A percentile compares a stretch with the other conserved stretches of the same genome.
Evolutionary conservation across 2,797 vertebrate species (phyloP).

Genomic region (Podarcis siculus): DNA sequence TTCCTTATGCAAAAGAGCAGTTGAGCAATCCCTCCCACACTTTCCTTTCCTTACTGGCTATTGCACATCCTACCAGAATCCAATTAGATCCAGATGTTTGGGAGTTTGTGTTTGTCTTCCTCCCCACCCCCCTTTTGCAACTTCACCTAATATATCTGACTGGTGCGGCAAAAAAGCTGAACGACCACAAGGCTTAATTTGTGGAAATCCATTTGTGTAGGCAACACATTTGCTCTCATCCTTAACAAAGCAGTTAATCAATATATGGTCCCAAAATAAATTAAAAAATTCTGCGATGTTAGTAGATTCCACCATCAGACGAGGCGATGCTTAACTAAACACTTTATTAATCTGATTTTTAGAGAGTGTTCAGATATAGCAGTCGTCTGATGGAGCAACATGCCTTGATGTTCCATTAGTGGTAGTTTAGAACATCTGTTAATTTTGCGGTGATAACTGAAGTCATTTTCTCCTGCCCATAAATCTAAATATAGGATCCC

Average conservation of each 20-base stretch:
- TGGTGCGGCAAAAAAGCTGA: constrained; percentile 15
- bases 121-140: background rate
- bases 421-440: background rate
- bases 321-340: background rate
- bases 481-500: background rate
- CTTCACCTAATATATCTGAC: constrained; percentile 33
- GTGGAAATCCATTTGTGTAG: background rate
- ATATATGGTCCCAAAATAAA: background rate
- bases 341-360: background rate
- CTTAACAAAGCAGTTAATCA: background rate
- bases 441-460: background rate
- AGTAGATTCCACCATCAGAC: background rate
- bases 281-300: background rate
- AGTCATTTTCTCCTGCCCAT: background rate
- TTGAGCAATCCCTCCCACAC: constrained; percentile 47
- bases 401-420: background rate
- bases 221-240: background rate
- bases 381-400: background rate
- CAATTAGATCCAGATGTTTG: constrained; percentile 65
- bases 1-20: constrained; percentile 24
- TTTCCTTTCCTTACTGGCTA: constrained; percentile 19
- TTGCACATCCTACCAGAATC: constrained; percentile 31
- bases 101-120: background rate
- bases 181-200: background rate
- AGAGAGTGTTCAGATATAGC: background rate